Evolutionary conservation across 2,888 invertebrate species (phyloP).

Genomic region (Hydrotaea cyrtoneurina): DNA sequence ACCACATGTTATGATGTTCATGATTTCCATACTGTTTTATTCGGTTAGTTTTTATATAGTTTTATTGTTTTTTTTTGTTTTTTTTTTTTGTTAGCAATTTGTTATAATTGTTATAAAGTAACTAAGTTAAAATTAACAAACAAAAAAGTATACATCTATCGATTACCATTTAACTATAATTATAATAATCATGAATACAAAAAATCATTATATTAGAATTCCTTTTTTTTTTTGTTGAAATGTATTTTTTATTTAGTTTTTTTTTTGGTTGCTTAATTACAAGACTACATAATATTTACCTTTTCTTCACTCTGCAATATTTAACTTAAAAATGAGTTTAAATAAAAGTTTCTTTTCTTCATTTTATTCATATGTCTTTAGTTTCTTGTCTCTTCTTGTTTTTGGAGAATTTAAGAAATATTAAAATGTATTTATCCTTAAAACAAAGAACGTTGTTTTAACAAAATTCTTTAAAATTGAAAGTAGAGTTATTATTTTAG

Average conservation of each 20-base stretch:
- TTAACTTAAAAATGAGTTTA: slow-evolving; percentile 1
- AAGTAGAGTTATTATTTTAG: not conserved
- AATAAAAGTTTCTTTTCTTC: not conserved
- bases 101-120: slow-evolving; percentile 37
- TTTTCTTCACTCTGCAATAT: not conserved
- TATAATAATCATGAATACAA: slow-evolving; percentile 33
- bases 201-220: slow-evolving; percentile 29
- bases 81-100: slow-evolving; percentile 24
- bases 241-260: slow-evolving; percentile 5
- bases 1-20: not conserved
- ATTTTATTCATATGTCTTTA: not conserved
- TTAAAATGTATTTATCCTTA: slow-evolving; percentile 1
- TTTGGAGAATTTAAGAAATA: slow-evolving; percentile 11
- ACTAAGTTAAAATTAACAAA: slow-evolving; percentile 48
- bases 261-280: not conserved
- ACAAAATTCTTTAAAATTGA: not conserved
- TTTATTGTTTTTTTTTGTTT: slow-evolving; percentile 2
- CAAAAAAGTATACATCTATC: slow-evolving; percentile 35
- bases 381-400: not conserved
- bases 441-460: not conserved
- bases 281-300: slow-evolving; percentile 12
- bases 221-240: slow-evolving; percentile 1
- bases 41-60: no score
- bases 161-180: slow-evolving; percentile 44
- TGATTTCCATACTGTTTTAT: slow-evolving; percentile 7